These are phyloP conservation scores for Neocrepidodera transversa DNA, from an alignment of 2,888 invertebrate species.

Conservation along the genomic window DNA sequence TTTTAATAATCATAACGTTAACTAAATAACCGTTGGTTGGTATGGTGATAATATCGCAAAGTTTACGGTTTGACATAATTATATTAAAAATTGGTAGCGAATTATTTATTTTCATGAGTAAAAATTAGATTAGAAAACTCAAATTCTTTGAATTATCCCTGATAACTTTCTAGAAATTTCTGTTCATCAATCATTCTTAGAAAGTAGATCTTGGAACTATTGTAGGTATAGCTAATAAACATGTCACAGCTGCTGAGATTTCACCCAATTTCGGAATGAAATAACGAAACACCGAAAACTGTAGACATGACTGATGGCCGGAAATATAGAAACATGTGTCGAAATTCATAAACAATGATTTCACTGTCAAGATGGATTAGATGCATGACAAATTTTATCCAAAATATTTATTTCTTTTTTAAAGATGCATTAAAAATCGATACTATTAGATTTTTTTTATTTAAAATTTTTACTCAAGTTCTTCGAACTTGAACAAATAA, in stretches of 20 bases:
- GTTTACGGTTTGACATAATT: too few relatives aligned
- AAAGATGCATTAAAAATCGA: too few relatives aligned
- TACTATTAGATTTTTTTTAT: too few relatives aligned
- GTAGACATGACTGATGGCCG: slow-evolving; percentile 16
- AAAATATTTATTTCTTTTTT: slow-evolving; percentile 11
- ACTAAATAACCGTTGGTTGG: too few relatives aligned
- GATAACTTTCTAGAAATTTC: slow-evolving; percentile 1
- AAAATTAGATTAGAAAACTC: too few relatives aligned
- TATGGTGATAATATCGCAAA: too few relatives aligned
- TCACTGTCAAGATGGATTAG: slow-evolving; percentile 1
- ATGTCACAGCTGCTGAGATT: slow-evolving; percentile 18
- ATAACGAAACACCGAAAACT: slow-evolving; percentile 10
- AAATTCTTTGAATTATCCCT: slow-evolving; percentile 5
- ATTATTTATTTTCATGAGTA: too few relatives aligned
- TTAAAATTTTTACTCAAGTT: too few relatives aligned
- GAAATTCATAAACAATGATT: slow-evolving; percentile 16
- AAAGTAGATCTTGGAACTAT: slow-evolving; percentile 3
- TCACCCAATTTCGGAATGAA: slow-evolving; percentile 13
- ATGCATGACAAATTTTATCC: neutral
- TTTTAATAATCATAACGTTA: too few relatives aligned
- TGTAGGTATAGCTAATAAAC: slow-evolving; percentile 6
- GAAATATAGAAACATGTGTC: slow-evolving; percentile 15
- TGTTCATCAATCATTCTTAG: slow-evolving; percentile 15
- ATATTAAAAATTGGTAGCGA: too few relatives aligned
- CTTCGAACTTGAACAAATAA: slow-evolving; percentile 5